These are phyloP conservation scores for Trachelus iudaicus DNA, from an alignment of 2,888 invertebrate species.

Conservation along the genomic window DNA sequence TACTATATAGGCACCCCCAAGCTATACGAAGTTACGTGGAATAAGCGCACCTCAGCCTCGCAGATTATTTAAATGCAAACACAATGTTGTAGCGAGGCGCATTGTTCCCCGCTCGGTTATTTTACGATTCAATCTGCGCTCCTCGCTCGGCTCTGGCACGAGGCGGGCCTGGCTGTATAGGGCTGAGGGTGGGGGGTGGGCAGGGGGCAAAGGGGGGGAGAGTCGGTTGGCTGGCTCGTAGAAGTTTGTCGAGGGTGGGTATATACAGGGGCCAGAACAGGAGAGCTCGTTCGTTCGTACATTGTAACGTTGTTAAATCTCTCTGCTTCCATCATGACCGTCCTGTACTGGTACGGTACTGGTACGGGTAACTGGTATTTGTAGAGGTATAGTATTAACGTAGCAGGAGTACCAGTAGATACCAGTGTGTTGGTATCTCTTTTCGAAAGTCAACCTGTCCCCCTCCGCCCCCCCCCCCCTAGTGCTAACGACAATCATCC, in stretches of 20 bases:
- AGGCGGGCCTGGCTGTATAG: background rate
- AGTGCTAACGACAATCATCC: background rate
- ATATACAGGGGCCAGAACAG: slow-evolving; percentile 32
- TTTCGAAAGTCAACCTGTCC: background rate
- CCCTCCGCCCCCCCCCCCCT: background rate
- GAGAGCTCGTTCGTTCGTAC: slow-evolving; percentile 44
- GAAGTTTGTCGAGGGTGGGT: slow-evolving; percentile 13
- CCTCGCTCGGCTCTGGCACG: slow-evolving; percentile 26
- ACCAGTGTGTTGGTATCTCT: background rate
- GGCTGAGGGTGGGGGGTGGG: no score
- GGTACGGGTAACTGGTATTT: background rate
- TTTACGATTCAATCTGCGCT: slow-evolving; percentile 63
- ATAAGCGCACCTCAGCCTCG: slow-evolving; percentile 40
- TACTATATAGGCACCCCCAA: background rate
- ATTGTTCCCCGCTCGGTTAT: slow-evolving; percentile 60
- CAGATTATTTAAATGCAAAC: slow-evolving; percentile 65
- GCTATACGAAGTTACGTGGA: slow-evolving; percentile 13
- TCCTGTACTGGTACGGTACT: slow-evolving; percentile 16
- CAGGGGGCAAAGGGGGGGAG: background rate
- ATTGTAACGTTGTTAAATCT: slow-evolving; percentile 62
- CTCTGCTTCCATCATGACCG: slow-evolving; percentile 57
- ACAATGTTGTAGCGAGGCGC: slow-evolving; percentile 58
- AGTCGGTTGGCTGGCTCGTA: background rate
- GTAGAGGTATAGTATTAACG: background rate
- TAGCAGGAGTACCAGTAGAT: background rate